Evolutionary conservation across 2,113 vertebrate species (phyloP).

Genomic region (Stomatorhinus ivindoensis): DNA sequence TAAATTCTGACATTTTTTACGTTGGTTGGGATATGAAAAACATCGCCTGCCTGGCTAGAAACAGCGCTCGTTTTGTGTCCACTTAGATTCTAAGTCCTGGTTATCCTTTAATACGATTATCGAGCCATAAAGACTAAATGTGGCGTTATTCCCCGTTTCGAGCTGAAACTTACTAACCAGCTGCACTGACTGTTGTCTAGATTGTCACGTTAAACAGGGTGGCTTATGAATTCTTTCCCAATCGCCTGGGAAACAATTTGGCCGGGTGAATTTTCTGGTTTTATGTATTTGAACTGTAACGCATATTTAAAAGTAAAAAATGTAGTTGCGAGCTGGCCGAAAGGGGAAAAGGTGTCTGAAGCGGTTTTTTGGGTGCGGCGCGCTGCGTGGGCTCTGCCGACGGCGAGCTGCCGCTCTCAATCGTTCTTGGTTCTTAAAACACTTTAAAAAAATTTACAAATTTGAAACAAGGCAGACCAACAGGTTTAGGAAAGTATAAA

Average conservation of each 20-base stretch:
- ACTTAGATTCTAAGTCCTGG: background rate
- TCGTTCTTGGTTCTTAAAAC: background rate
- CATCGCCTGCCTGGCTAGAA: background rate
- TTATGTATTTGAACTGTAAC: background rate
- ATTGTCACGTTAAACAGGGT: background rate
- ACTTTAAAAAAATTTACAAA: background rate
- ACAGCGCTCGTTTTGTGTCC: background rate
- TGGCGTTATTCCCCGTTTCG: background rate
- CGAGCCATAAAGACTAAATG: background rate
- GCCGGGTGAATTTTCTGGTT: background rate
- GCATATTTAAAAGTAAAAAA: background rate
- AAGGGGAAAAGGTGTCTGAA: background rate
- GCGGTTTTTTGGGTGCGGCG: constrained; percentile 12
- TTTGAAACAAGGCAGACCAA: no score
- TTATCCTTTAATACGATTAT: background rate
- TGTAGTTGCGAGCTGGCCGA: background rate
- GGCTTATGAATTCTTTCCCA: background rate
- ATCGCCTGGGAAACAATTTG: background rate
- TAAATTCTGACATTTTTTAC: background rate
- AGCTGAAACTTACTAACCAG: background rate
- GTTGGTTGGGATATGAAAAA: background rate
- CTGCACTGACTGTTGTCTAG: background rate
- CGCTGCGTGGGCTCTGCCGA: background rate
- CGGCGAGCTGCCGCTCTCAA: background rate
- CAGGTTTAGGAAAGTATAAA: background rate